These are phyloP conservation scores for Oscheius myriophilus DNA, from an alignment of 2,888 invertebrate species.

Conservation along the genomic window DNA sequence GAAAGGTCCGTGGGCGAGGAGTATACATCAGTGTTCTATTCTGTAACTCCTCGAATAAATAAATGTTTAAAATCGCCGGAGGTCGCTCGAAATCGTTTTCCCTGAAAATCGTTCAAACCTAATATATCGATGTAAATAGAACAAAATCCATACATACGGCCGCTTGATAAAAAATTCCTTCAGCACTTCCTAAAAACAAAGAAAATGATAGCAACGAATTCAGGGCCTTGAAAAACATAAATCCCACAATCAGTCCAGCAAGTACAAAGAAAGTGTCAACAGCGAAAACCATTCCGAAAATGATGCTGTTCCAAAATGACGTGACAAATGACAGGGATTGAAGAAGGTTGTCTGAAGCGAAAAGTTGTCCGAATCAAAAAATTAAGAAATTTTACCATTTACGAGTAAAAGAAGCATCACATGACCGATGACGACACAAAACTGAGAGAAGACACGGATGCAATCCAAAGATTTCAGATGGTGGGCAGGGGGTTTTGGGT, in stretches of 20 bases:
- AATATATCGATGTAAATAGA: constrained; percentile 17
- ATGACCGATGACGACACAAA: constrained; percentile 47
- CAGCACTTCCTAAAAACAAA: neutral
- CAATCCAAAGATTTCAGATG: constrained; percentile 48
- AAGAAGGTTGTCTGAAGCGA: constrained; percentile 10
- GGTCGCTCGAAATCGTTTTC: no score
- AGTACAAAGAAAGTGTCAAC: no score
- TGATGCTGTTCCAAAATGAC: neutral
- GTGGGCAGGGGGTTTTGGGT: constrained; percentile 35
- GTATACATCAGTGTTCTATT: no score
- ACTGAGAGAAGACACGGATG: constrained; percentile 48
- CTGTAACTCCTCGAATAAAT: no score
- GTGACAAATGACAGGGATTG: neutral
- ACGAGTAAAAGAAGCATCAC: constrained; percentile 11
- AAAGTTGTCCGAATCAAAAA: no score
- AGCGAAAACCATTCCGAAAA: neutral
- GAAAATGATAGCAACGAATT: no score
- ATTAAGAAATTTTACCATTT: constrained; percentile 3
- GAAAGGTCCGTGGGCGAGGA: no score
- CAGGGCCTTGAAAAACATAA: constrained; percentile 18
- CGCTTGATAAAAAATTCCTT: constrained; percentile 4
- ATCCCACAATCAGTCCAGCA: neutral
- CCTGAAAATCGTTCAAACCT: neutral
- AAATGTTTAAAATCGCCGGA: no score
- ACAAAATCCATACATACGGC: constrained; percentile 7